Percentiles rank a stretch among this genome's conserved stretches.
Evolutionary conservation across 2,113 vertebrate genomes (phyloP).

Genomic region (Cyprinodon tularosa): DNA sequence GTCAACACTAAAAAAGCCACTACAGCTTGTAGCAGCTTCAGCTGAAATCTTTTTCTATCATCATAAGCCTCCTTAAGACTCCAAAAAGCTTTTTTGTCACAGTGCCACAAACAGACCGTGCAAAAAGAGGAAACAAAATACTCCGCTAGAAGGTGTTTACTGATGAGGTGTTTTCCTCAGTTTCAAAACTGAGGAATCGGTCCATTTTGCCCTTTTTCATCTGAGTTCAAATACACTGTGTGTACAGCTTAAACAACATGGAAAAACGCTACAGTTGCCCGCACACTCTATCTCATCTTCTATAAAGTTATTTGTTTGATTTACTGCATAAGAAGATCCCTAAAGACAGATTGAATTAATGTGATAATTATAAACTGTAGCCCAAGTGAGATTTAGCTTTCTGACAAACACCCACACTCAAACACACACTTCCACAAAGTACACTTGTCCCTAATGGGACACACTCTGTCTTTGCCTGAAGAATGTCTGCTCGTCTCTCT

Average conservation of each 20-base stretch:
- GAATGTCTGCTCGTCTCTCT: constrained; percentile 30
- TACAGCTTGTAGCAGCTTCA: neutral
- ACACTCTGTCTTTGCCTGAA: constrained; percentile 49
- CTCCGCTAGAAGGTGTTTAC: neutral
- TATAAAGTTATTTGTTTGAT: constrained; percentile 59
- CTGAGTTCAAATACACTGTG: constrained; percentile 5
- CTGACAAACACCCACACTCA: constrained; percentile 49
- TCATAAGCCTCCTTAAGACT: neutral
- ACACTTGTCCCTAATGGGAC: constrained; percentile 24
- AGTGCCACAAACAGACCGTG: neutral
- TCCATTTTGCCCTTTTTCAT: neutral
- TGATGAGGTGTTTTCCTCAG: neutral
- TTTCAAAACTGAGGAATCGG: neutral
- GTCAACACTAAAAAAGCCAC: neutral
- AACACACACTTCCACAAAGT: constrained; percentile 18
- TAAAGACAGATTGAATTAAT: constrained; percentile 74
- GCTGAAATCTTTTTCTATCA: neutral
- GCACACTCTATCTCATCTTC: constrained; percentile 12
- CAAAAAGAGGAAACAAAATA: neutral
- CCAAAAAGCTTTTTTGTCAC: neutral
- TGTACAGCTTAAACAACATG: constrained; percentile 22
- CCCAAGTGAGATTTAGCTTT: constrained; percentile 67
- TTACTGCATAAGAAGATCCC: constrained; percentile 60
- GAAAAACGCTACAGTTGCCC: constrained; percentile 2
- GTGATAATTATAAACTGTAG: constrained; percentile 71